Evolutionary conservation across 1,140 invertebrate species (phyloP).

Genomic region (Chrysopa pallens): DNA sequence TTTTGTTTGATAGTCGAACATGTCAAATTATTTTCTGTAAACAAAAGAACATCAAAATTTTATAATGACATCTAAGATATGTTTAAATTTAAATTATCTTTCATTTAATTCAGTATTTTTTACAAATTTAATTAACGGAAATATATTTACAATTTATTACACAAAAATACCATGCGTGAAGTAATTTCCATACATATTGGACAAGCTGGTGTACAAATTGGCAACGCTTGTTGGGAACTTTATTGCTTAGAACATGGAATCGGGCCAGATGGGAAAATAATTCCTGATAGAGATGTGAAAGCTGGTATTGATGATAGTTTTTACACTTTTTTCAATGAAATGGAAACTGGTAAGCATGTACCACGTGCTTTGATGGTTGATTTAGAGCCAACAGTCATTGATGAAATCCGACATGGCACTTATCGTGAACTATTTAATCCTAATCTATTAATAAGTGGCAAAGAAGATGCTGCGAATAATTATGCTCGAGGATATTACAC

Average conservation of each 20-base stretch:
- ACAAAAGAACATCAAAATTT: too few species aligned
- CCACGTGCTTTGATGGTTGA: conserved; percentile 44
- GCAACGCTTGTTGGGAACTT: conserved; percentile 47
- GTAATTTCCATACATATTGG: conserved; percentile 45
- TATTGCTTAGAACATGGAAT: conserved; percentile 58
- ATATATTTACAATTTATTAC: too few species aligned
- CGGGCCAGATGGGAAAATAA: conserved; percentile 37
- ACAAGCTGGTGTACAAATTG: conserved; percentile 59
- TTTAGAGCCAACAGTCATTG: conserved; percentile 43
- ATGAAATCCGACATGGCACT: conserved; percentile 56
- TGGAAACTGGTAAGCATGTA: conserved; percentile 28
- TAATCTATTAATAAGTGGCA: conserved; percentile 56
- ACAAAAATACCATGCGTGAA: conserved; percentile 4
- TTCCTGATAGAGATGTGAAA: conserved; percentile 10
- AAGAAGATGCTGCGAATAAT: conserved; percentile 77
- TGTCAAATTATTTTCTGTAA: too few species aligned
- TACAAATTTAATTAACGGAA: too few species aligned
- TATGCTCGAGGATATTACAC: conserved; percentile 72
- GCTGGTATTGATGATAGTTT: conserved; percentile 29
- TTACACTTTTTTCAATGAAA: conserved; percentile 46
- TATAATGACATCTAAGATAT: too few species aligned
- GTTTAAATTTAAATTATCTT: too few species aligned
- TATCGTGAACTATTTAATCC: conserved; percentile 62
- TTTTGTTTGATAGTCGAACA: too few species aligned
- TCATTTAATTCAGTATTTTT: too few species aligned